Conservation (phyloP, 2,113 vertebrate species). For the Cololabis saira region DNA sequence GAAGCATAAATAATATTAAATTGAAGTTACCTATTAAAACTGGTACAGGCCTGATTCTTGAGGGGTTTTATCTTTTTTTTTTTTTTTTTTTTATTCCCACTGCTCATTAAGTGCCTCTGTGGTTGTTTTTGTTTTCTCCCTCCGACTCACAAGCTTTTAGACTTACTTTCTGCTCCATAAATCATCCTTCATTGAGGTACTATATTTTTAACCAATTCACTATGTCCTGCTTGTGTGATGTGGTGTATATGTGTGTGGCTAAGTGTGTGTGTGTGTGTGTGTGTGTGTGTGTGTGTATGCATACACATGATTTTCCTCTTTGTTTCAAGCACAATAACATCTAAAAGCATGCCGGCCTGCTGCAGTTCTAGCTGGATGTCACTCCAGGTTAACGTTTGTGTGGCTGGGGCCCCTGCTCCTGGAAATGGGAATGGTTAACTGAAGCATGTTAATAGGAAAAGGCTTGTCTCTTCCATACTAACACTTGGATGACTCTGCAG, state of each 20-base stretch:
- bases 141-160: constrained; percentile 24
- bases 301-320: constrained; percentile 58
- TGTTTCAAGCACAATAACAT: constrained; percentile 81
- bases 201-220: constrained; percentile 23
- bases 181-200: constrained; percentile 34
- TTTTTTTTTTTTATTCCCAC: constrained; percentile 1
- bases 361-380: constrained; percentile 84
- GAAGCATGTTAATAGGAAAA: constrained; percentile 94
- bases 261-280: constrained; percentile 37
- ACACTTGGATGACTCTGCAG: constrained; percentile 94
- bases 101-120: not conserved
- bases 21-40: constrained; percentile 46
- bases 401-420: constrained; percentile 77
- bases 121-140: constrained; percentile 15
- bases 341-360: constrained; percentile 62
- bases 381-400: constrained; percentile 89
- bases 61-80: not conserved
- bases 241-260: constrained; percentile 42
- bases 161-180: constrained; percentile 17
- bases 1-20: not conserved
- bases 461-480: constrained; percentile 95
- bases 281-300: constrained; percentile 27
- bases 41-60: constrained; percentile 23
- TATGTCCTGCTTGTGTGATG: constrained; percentile 35
- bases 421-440: constrained; percentile 88